These are phyloP conservation scores for Reticulitermes speratus DNA, from an alignment of 1,140 invertebrate genomes.

Conservation along the genomic window DNA sequence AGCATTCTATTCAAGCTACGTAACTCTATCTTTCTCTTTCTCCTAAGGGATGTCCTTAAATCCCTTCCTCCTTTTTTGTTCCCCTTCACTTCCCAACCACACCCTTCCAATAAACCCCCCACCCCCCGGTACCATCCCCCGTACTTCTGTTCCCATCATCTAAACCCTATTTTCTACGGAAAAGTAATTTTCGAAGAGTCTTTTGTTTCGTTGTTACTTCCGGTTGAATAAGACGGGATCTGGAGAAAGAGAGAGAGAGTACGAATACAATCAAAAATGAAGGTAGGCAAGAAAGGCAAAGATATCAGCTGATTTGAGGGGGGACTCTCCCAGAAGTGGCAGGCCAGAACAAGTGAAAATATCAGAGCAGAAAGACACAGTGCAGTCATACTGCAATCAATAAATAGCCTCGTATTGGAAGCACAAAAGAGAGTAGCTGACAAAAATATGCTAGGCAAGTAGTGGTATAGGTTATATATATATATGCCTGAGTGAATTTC, in stretches of 20 bases:
- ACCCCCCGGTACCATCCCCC: not conserved
- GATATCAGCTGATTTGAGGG: not conserved
- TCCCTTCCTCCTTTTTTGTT: not conserved
- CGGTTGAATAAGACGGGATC: constrained; percentile 29
- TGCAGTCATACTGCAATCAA: not conserved
- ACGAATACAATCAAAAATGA: not conserved
- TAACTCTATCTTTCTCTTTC: constrained; percentile 24
- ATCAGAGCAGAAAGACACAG: not conserved
- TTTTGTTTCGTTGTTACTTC: constrained; percentile 34
- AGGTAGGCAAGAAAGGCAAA: not conserved
- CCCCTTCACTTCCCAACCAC: constrained; percentile 30
- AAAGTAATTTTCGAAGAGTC: constrained; percentile 36
- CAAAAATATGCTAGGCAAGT: too few relatives aligned
- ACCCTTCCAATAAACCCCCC: constrained; percentile 20
- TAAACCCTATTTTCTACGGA: constrained; percentile 20
- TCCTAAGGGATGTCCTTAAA: constrained; percentile 4
- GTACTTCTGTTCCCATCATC: constrained; percentile 24
- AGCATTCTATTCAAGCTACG: constrained; percentile 31
- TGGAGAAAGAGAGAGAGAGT: not conserved
- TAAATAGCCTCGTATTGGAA: not conserved
- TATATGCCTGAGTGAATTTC: too few relatives aligned
- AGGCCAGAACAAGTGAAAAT: not conserved
- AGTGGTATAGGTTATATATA: too few relatives aligned
- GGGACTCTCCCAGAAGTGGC: not conserved
- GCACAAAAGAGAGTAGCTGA: too few relatives aligned